phyloP scores from a whole-genome alignment of 2,888 invertebrate genomes.

The Lasioglossum malachurum region DNA sequence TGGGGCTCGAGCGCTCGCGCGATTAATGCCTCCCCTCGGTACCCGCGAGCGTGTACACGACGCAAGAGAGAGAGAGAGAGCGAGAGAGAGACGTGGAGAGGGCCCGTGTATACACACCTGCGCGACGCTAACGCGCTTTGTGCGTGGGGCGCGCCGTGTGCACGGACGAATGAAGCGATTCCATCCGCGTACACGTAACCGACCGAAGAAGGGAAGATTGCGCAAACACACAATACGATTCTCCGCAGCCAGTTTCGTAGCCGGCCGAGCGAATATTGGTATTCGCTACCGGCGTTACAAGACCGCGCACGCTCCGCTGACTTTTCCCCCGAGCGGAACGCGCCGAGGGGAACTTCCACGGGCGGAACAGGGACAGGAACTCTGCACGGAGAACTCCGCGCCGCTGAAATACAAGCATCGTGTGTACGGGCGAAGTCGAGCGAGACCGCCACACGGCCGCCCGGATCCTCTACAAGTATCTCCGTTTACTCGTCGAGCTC shows the following conservation, averaged over 20 bases:
- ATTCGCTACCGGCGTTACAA: slow-evolving; percentile 59
- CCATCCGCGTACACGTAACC: slow-evolving; percentile 28
- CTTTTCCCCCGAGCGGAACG: slow-evolving; percentile 50
- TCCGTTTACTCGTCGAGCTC: slow-evolving; percentile 29
- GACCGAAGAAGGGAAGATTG: slow-evolving; percentile 42
- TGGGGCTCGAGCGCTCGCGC: slow-evolving; percentile 5
- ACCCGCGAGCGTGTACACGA: slow-evolving; percentile 17
- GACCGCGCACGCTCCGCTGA: slow-evolving; percentile 61
- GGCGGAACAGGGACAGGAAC: slow-evolving; percentile 35
- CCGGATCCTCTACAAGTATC: slow-evolving; percentile 27
- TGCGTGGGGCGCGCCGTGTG: slow-evolving; percentile 20
- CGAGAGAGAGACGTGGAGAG: background rate
- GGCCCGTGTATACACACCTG: background rate
- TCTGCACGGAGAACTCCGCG: slow-evolving; percentile 47
- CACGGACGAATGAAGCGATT: slow-evolving; percentile 40
- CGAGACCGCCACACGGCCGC: slow-evolving; percentile 22
- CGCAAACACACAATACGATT: slow-evolving; percentile 48
- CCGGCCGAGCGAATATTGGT: slow-evolving; percentile 60
- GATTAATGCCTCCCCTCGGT: slow-evolving; percentile 35
- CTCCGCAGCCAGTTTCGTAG: slow-evolving; percentile 54
- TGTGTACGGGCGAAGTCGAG: slow-evolving; percentile 39
- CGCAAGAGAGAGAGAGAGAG: no score
- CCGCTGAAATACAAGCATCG: slow-evolving; percentile 45
- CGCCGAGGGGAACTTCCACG: slow-evolving; percentile 6
- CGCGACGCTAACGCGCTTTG: slow-evolving; percentile 24